Base-by-base conservation (phyloP, 2,888 invertebrate genomes). In the Caenorhabditis becei region DNA sequence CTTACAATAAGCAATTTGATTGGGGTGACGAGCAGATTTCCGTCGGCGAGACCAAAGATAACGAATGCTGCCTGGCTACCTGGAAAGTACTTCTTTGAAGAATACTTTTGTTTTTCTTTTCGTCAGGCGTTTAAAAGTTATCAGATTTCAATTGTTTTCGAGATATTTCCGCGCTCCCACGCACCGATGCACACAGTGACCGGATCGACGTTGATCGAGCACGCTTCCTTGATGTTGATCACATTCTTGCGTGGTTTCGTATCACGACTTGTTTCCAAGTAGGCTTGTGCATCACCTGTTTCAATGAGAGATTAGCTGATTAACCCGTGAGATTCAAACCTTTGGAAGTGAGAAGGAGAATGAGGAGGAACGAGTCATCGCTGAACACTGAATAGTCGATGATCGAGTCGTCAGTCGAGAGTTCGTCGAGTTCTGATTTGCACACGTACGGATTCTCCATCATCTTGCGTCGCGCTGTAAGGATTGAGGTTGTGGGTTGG, bases 351-450 rank as follows among this genome's bases (percentile, higher is more conserved):
- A 89, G 82, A 1, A 87, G 71, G 14, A 88, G 66, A 24, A 89
- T 81, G 14, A 89, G 83, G 3, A 89, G 69, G 59, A 89, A 89
- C 41, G 86, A 85, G 16, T 89, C 88, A 41, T 89, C 88, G 11
- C 77, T 80, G 66, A 86, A 77, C 20, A 77, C 86, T 18, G 84
- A 82, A 53, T 83, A 84, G 72, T 83, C 83, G 32, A 84, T 84
- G 20, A 87, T 83, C 16, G 82, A 78, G 51, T 86, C 85, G 70
- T 87, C 87, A 11, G 83, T 62, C 18, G 69, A 61, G 11, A 84
- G 66, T 49, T 84, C 84, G 56, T 87, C 85, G 24, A 84, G 66
- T 63, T 87, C 85, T 49, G 63, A 47, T 16, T 63, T 67, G 49
- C 80, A 82, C 26, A 72, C 35, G 54, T 83, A 85, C 26, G 83